Evolutionary conservation across 1,140 invertebrate species (phyloP), one percentile per base, ranked within the genome.

Genomic region (Galendromus occidentalis): DNA sequence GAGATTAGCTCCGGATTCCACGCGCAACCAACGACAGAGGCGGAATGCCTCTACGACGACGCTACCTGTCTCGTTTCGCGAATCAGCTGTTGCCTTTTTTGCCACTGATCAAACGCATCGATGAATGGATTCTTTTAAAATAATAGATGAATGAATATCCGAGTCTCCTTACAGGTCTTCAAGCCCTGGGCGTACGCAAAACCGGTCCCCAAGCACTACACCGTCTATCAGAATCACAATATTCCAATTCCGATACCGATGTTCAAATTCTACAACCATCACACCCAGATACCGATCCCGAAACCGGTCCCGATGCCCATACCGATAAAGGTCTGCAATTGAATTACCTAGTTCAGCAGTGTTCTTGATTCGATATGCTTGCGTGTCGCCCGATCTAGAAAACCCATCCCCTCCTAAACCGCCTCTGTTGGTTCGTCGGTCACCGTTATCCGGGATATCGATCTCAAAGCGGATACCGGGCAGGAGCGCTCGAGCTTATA

Each of bases 251-350:
- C 51, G 25, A 22, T 59, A 14, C 51, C 51, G 51, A 59, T 59
- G 51, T 59, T 59, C 22, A 59, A 59, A 9, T 59, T 59, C 51
- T 59, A 59, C 51, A 59, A 59, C 33, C 51, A 59, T 59, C 51
- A 59, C 33, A 59, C 51, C 14, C 25, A 25, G 25, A 59, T 59
- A 59, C 51, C 51, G 14, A 59, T 59, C 25, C 51, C 51, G 1
- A 59, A 59, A 25, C 51, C 51, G 1, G 51, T 59, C 17, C 51
- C 51, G 33, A 59, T 59, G 51, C 51, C 51, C 14, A 59, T 59
- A 17, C 51, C 51, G 17, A 59, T 59, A 17, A 59, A 59, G 51
- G 51, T 59, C 17, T 14, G 14, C 14, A 20, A 47, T 14, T 4
- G 18, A 47, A 14, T 39, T 6, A 39, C 9, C 9, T 39, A 39